A percentile compares a stretch with the other conserved stretches of the same genome.
These are phyloP conservation scores for Dioctria linearis DNA, from an alignment of 2,888 invertebrate genomes.

Conservation along the genomic window DNA sequence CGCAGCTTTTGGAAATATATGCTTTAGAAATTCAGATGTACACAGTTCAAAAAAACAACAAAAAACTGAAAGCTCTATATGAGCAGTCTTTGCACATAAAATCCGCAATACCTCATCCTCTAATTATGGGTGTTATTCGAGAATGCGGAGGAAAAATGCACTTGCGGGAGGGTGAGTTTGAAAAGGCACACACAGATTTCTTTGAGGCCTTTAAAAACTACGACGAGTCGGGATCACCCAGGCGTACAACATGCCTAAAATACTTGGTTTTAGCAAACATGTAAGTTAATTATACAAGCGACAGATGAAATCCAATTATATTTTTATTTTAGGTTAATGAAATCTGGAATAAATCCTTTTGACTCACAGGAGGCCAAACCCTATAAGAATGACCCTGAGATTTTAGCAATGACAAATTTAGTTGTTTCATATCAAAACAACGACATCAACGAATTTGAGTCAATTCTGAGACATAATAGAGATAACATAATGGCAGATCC, in stretches of 20 bases:
- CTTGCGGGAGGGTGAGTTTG: slow-evolving; percentile 97
- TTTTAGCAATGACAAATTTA: slow-evolving; percentile 98
- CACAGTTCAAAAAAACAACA: slow-evolving; percentile 99
- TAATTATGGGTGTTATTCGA: slow-evolving; percentile 99
- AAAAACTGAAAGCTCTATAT: slow-evolving; percentile 95
- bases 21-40: slow-evolving; percentile 99
- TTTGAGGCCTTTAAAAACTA: slow-evolving; percentile 99
- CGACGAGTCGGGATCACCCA: slow-evolving; percentile 97
- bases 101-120: slow-evolving; percentile 99
- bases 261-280: slow-evolving; percentile 98
- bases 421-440: slow-evolving; percentile 98
- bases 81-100: slow-evolving; percentile 99
- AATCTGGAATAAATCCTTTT: slow-evolving; percentile 99
- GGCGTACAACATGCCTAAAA: slow-evolving; percentile 97
- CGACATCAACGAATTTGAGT: slow-evolving; percentile 98
- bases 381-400: slow-evolving; percentile 99
- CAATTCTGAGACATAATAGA: slow-evolving; percentile 93
- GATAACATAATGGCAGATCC: slow-evolving; percentile 99
- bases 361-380: slow-evolving; percentile 99
- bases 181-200: slow-evolving; percentile 99
- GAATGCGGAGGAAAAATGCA: slow-evolving; percentile 99
- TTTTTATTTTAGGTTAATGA: slow-evolving; percentile 85
- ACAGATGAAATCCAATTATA: background rate
- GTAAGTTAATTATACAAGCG: slow-evolving; percentile 74
- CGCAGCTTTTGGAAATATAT: slow-evolving; percentile 97